Base-by-base conservation (phyloP, 2,797 vertebrate species). In the Enteromius mattozi region DNA sequence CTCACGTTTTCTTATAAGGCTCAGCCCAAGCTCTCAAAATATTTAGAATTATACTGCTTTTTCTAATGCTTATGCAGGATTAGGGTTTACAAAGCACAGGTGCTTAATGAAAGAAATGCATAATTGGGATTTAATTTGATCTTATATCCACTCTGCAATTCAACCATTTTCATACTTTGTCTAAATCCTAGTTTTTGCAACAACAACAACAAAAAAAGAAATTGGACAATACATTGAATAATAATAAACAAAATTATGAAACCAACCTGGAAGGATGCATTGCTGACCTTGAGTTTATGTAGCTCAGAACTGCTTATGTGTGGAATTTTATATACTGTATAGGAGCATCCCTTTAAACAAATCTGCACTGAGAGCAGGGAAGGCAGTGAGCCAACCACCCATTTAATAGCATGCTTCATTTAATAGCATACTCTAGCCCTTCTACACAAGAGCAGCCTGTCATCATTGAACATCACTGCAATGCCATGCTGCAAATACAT, bases 281-380 rank as follows among this genome's bases (percentile, higher is more conserved):
- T 81, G 69, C 80, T 86, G 78, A 87, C 89, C 86, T 79, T 86
- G 77, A 86, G 85, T 86, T 91, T 88, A 88, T 91, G 88, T 87
- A 82, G 85, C 85, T 90, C 85, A 81, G 80, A 89, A 87, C 87
- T 91, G 40, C 84, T 80, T 92, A 88, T 92, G 82, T 80, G 86
- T 72, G 74, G 87, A 88, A 82, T 87, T 87, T 61, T 84, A 82
- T 83, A 87, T 85, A 66, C 63, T 66, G 30, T 66, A 89, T 86
- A 87, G 87, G 87, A 83, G 89, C 90, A 91, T 91, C 91, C 81
- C 90, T 88, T 74, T 88, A 90, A 91, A 93, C 89, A 93, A 91
- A 93, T 94, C 88, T 92, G 90, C 89, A 85, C 77, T 93, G 93
- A 94, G 93, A 90, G 91, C 86, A 91, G 90, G 89, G 86, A 71